Evolutionary conservation across 2,888 invertebrate species (phyloP).

Genomic region (Parthenolecanium corni): DNA sequence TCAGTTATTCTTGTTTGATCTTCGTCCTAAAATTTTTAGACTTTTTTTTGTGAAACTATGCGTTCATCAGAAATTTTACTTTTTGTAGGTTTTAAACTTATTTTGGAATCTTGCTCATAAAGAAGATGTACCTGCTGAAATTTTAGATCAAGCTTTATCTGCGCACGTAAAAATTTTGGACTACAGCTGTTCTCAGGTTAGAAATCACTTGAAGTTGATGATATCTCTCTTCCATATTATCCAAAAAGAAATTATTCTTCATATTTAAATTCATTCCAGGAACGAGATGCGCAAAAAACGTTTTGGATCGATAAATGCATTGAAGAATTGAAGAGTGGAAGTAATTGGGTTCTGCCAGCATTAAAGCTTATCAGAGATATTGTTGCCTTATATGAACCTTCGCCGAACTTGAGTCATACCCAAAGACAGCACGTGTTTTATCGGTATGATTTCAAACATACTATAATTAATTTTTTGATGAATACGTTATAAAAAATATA

Average conservation of each 20-base stretch:
- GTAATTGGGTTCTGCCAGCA: slow-evolving; percentile 88
- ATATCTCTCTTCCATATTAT: too few relatives aligned
- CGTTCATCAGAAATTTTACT: not conserved
- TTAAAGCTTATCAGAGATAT: slow-evolving; percentile 92
- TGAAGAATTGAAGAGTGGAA: slow-evolving; percentile 78
- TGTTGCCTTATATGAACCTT: slow-evolving; percentile 84
- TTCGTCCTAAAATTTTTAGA: too few relatives aligned
- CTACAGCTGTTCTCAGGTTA: slow-evolving; percentile 84
- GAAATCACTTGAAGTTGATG: too few relatives aligned
- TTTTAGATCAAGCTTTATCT: slow-evolving; percentile 88
- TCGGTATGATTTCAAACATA: slow-evolving; percentile 42
- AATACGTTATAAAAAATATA: too few relatives aligned
- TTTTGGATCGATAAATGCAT: slow-evolving; percentile 92
- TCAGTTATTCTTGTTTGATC: not conserved
- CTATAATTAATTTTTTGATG: too few relatives aligned
- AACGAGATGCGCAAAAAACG: slow-evolving; percentile 89
- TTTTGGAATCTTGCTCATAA: slow-evolving; percentile 96
- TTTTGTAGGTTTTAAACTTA: slow-evolving; percentile 62
- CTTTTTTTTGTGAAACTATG: too few relatives aligned
- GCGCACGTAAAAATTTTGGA: slow-evolving; percentile 95
- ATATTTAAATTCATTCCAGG: slow-evolving; percentile 43
- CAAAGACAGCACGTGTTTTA: slow-evolving; percentile 47
- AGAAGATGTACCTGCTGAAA: slow-evolving; percentile 90
- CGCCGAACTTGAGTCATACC: slow-evolving; percentile 45
- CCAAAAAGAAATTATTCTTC: too few relatives aligned